Evolutionary conservation across 2,888 invertebrate genomes (phyloP).

Genomic region (Microctonus aethiopoides): DNA sequence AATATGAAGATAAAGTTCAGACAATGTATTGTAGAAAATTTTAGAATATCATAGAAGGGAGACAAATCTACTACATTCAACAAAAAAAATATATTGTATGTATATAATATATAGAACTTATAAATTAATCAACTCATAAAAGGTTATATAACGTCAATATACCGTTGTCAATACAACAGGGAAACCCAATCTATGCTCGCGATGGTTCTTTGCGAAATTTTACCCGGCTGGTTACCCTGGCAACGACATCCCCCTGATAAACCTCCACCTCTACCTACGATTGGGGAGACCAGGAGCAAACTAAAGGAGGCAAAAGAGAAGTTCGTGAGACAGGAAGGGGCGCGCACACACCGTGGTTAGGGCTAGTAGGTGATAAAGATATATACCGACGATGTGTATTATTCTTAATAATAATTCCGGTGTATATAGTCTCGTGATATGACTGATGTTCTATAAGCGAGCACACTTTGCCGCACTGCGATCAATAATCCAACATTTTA

Average conservation of each 20-base stretch:
- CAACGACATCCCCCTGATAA: slow-evolving; percentile 53
- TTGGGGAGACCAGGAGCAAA: slow-evolving; percentile 37
- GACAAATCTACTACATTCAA: too few relatives aligned
- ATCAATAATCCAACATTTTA: too few relatives aligned
- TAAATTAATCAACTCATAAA: slow-evolving; percentile 49
- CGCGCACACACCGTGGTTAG: too few relatives aligned
- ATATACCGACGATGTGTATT: slow-evolving; percentile 65
- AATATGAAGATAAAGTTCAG: too few relatives aligned
- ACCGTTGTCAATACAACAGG: slow-evolving; percentile 58
- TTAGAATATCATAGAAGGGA: too few relatives aligned
- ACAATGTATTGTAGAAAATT: too few relatives aligned
- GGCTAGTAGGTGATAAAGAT: too few relatives aligned
- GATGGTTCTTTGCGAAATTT: slow-evolving; percentile 65
- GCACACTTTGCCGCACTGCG: slow-evolving; percentile 34
- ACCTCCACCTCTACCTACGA: slow-evolving; percentile 40
- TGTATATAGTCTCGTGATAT: slow-evolving; percentile 65
- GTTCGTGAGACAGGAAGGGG: slow-evolving; percentile 45
- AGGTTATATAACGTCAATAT: slow-evolving; percentile 55
- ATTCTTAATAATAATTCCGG: slow-evolving; percentile 65
- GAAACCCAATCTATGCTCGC: slow-evolving; percentile 41
- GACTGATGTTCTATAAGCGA: slow-evolving; percentile 66
- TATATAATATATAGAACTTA: too few relatives aligned
- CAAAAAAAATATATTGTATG: background rate
- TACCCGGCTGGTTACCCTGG: slow-evolving; percentile 66
- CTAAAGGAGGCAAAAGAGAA: slow-evolving; percentile 32